Evolutionary conservation across 2,797 vertebrate species (phyloP).

Genomic region (Coregonus sp.): DNA sequence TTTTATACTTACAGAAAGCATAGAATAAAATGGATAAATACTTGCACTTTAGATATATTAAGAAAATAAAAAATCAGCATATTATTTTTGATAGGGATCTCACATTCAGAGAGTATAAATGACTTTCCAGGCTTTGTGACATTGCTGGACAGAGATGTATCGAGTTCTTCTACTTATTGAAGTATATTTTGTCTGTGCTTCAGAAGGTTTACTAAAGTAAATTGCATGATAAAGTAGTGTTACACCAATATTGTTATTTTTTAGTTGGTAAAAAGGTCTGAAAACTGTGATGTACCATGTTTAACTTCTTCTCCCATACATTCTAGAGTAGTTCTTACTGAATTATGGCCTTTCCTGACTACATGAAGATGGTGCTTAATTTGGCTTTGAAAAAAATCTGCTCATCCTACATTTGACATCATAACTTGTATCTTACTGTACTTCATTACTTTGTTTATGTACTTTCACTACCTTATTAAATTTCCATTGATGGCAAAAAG

Average conservation of each 20-base stretch:
- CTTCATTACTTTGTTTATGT: slow-evolving; percentile 77
- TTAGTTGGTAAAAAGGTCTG: slow-evolving; percentile 80
- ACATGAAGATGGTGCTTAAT: slow-evolving; percentile 84
- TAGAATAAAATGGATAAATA: slow-evolving; percentile 84
- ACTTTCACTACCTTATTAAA: slow-evolving; percentile 81
- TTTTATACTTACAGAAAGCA: slow-evolving; percentile 87
- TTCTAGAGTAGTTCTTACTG: slow-evolving; percentile 72
- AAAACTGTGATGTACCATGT: slow-evolving; percentile 84
- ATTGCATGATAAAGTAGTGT: slow-evolving; percentile 85
- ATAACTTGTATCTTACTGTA: slow-evolving; percentile 65
- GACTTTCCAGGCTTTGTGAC: slow-evolving; percentile 80
- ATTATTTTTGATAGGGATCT: slow-evolving; percentile 89
- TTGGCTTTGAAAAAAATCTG: slow-evolving; percentile 78
- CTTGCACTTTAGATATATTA: slow-evolving; percentile 88
- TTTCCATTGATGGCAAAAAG: slow-evolving; percentile 79
- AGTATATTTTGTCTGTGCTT: slow-evolving; percentile 87
- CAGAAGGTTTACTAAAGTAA: slow-evolving; percentile 84
- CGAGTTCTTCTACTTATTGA: slow-evolving; percentile 80
- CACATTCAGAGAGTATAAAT: slow-evolving; percentile 81
- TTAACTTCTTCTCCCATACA: slow-evolving; percentile 63
- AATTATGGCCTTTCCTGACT: slow-evolving; percentile 79
- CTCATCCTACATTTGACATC: slow-evolving; percentile 74
- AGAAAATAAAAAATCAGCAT: slow-evolving; percentile 81
- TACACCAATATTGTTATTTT: slow-evolving; percentile 80
- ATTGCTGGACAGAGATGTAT: slow-evolving; percentile 83